Evolutionary conservation across 2,888 invertebrate species (phyloP).

Genomic region (Latrodectus hesperus): DNA sequence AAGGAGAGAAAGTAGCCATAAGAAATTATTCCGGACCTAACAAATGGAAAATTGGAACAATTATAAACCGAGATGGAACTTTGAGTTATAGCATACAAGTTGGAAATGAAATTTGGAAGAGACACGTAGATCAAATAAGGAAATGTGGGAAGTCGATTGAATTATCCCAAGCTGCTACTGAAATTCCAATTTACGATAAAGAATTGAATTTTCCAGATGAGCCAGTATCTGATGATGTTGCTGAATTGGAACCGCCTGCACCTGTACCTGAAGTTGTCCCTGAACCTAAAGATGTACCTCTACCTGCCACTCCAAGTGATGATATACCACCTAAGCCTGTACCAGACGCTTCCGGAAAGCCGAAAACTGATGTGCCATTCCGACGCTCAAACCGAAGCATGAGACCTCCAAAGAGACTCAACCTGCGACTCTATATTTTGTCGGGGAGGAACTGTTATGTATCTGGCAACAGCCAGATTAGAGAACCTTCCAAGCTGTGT

Average conservation of each 20-base stretch:
- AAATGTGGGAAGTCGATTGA: slow-evolving; percentile 40
- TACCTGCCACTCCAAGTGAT: too few species aligned
- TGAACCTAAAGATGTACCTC: too few species aligned
- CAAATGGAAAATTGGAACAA: slow-evolving; percentile 42
- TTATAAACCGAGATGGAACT: slow-evolving; percentile 34
- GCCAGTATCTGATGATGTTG: too few species aligned
- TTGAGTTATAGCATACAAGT: slow-evolving; percentile 40
- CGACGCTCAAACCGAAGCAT: too few species aligned
- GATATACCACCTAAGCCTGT: too few species aligned
- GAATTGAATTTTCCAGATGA: slow-evolving; percentile 40
- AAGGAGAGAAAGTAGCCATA: slow-evolving; percentile 21
- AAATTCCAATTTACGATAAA: slow-evolving; percentile 41
- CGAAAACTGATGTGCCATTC: too few species aligned
- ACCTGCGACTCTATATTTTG: slow-evolving; percentile 45
- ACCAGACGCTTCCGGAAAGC: too few species aligned
- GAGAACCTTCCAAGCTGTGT: slow-evolving; percentile 47
- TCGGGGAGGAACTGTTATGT: slow-evolving; percentile 50
- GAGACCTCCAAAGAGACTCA: slow-evolving; percentile 36
- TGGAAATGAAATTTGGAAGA: slow-evolving; percentile 41
- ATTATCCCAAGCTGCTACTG: slow-evolving; percentile 33
- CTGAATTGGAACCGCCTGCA: too few species aligned
- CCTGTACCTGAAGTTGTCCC: too few species aligned
- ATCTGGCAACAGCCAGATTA: slow-evolving; percentile 49
- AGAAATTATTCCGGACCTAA: slow-evolving; percentile 32
- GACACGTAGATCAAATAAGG: slow-evolving; percentile 43